Evolutionary conservation across 2,797 vertebrate species (phyloP), one percentile per base, ranked within the genome.

Genomic region (Acipenser transmontanus): DNA sequence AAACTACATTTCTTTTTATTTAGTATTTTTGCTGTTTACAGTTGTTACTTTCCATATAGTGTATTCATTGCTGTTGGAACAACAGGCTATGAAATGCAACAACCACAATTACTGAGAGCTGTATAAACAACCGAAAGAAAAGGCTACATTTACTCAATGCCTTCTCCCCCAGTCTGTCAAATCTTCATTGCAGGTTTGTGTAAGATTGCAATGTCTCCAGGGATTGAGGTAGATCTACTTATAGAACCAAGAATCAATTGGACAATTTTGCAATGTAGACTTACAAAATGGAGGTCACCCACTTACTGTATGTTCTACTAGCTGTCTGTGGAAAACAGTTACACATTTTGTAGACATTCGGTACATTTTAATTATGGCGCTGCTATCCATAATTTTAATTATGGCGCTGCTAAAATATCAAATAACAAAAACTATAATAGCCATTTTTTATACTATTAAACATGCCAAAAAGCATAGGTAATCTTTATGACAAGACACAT

Each of bases 131-230:
- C 54, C 10, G 6, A 57, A 57, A 57, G 54, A 57, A 52, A 57
- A 57, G 54, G 13, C 17, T 61, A 34, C 60, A 61, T 61, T 61
- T 61, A 7, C 54, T 8, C 11, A 11, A 5, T 57, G 54, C 54
- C 50, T 57, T 57, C 13, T 57, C 54, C 13, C 13, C 54, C 12
- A 57, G 54, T 57, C 54, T 57, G 54, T 57, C 54, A 57, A 57
- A 57, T 57, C 54, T 10, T 57, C 13, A 57, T 12, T 57, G 10
- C 54, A 6, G 2, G 14, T 34, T 47, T 61, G 34, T 61, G 60
- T 61, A 34, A 17, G 7, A 61, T 61, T 61, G 4, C 6, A 61
- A 7, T 34, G 54, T 57, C 12, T 57, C 54, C 12, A 12, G 6
- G 54, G 54, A 57, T 1, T 10, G 1, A 57, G 54, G 54, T 10